Conservation (phyloP, 1,140 invertebrate genomes). For the Cryptotermes secundus region DNA sequence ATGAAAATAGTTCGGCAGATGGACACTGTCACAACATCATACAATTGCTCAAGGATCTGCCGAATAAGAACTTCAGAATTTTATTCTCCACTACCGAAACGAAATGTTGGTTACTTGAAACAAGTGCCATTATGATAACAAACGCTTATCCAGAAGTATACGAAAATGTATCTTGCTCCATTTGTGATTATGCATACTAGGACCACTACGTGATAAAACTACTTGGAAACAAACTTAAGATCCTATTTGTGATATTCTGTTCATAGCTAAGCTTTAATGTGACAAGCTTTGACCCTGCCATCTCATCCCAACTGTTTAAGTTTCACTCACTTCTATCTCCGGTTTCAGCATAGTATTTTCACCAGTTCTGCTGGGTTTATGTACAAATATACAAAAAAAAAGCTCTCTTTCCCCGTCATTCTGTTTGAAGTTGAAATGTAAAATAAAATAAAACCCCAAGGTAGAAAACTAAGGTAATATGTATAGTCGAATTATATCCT, state of each 20-base stretch:
- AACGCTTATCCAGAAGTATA: not conserved
- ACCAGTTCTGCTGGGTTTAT: not conserved
- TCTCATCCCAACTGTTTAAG: not conserved
- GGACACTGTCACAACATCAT: not conserved
- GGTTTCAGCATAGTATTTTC: not conserved
- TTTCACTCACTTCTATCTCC: not conserved
- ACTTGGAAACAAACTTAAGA: not conserved
- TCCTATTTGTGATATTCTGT: not conserved
- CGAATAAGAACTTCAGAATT: not conserved
- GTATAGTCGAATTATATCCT: not conserved
- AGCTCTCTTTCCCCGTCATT: not conserved
- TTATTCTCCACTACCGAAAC: not conserved
- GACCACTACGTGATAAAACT: not conserved
- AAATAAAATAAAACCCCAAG: conserved; percentile 13
- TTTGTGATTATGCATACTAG: not conserved
- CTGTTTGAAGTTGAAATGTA: not conserved
- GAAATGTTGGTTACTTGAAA: not conserved
- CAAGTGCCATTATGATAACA: not conserved
- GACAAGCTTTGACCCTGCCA: not conserved
- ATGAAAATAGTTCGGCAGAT: not conserved
- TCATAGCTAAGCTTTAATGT: not conserved
- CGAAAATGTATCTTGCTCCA: conserved; percentile 5
- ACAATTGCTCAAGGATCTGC: not conserved
- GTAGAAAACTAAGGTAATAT: not conserved
- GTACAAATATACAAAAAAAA: not conserved